phyloP scores from a whole-genome alignment of 1,140 invertebrate species.

The Micrasema minimum region DNA sequence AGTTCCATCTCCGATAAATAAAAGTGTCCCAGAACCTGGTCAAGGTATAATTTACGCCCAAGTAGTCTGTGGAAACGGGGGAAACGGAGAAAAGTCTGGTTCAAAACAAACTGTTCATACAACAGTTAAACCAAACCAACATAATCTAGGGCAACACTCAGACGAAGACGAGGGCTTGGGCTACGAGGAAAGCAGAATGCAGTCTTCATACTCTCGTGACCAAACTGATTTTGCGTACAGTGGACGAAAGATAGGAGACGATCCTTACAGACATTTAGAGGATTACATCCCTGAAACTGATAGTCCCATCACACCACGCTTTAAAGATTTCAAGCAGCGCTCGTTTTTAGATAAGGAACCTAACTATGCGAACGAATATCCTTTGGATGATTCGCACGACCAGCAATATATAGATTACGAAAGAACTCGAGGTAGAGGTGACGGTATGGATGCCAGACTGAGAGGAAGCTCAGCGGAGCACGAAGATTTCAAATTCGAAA shows the following conservation, averaged over 20 bases:
- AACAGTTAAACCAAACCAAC: constrained; percentile 59
- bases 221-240: constrained; percentile 59
- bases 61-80: constrained; percentile 71
- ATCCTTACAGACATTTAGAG: constrained; percentile 57
- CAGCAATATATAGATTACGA: constrained; percentile 60
- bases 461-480: constrained; percentile 63
- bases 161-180: constrained; percentile 83
- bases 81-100: constrained; percentile 55
- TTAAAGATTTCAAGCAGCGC: constrained; percentile 62
- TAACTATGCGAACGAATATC: constrained; percentile 63
- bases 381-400: constrained; percentile 34
- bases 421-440: constrained; percentile 70
- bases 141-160: constrained; percentile 66
- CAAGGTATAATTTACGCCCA: constrained; percentile 78
- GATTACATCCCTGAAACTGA: constrained; percentile 58
- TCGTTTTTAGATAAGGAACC: constrained; percentile 65
- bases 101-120: constrained; percentile 69
- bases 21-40: constrained; percentile 56
- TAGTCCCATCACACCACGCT: constrained; percentile 62
- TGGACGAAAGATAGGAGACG: constrained; percentile 58
- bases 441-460: constrained; percentile 73
- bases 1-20: constrained; percentile 61
- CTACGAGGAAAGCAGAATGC: constrained; percentile 67
- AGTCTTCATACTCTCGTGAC: constrained; percentile 53
- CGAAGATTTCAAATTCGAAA: constrained; percentile 41